Evolutionary conservation across 2,888 invertebrate species (phyloP), one percentile per base, ranked within the genome.

Genomic region (Petrolisthes manimaculis): DNA sequence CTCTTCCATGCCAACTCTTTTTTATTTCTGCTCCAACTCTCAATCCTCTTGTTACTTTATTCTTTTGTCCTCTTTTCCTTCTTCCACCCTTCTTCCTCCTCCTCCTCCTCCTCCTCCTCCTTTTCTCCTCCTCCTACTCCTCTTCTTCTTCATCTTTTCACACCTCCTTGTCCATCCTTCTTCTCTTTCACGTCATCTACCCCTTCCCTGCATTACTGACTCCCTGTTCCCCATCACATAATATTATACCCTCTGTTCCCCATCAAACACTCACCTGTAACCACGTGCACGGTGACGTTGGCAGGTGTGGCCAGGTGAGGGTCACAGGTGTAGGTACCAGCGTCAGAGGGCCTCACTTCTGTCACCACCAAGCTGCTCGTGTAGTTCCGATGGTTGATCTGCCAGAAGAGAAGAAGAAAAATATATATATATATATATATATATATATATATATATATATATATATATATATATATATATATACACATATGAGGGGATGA

Each of bases 221-320:
- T 4, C 37, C 3, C 8, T 21, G 3, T 21, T 12, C 14, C n/a
- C 14, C 24, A 3, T 4, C 2, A 53, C 0, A 78, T 6, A 6
- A 18, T 18, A 54, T 53, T 3, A 24, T 24, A 6, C 24, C 53
- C 71, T 53, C 53, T 14, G 5, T 51, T 37, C 56, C 77, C n/a
- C 37, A 21, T 56, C 14, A 51, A n/a, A 54, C 61, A 81, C 80
- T 53, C 56, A 87, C 83, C 87, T 83, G 79, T 87, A 18, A 87
- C 83, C n/a, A 89, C 87, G 55, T 84, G 84, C 14, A 89, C 87
- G 14, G 89, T 84, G 5, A 89, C 84, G 71, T 89, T 87, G 78
- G 86, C 87, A 8, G 89, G 84, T 18, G 82, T 84, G 61, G 89
- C 89, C 87, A 89, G 75, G 67, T 89, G 87, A 0, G 89, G 89